Evolutionary conservation across 1,140 invertebrate genomes (phyloP), one percentile per base, ranked within the genome.

Genomic region (Drosophila yakuba): DNA sequence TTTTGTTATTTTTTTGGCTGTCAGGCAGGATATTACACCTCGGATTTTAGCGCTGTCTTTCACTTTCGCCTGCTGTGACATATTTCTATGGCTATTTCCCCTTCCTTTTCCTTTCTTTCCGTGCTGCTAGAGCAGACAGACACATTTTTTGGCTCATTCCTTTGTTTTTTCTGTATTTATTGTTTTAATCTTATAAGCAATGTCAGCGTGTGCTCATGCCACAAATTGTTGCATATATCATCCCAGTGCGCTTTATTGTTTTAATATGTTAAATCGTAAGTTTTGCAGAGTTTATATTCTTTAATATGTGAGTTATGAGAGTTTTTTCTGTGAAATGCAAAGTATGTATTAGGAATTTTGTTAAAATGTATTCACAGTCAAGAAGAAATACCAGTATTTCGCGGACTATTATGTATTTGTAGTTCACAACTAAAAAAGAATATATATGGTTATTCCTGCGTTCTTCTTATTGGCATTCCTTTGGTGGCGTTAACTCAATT

Each of bases 31-130:
- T 85, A 86, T 85, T 85, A 85, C 82, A 85, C 82, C 82, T 85
- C 74, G 82, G 78, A 74, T 85, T 85, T 80, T 74, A 68, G 59
- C 78, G 66, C 74, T 85, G 82, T 85, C 82, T 85, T 73, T 85
- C 82, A 86, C 82, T 86, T 80, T 85, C 82, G 82, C 81, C 79
- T 72, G 82, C 82, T 85, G 82, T 85, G 82, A 85, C 82, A 86
- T 86, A 85, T 86, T 85, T 86, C 81, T 85, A 85, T 85, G 68
- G 81, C 68, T 56, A 61, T 60, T 61, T 60, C 55, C 50, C 55
- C 41, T 41, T 59, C 36, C 55, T 47, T 43, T 52, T 15, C 56
- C 50, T 41, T 59, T 36, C 55, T 47, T 43, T 47, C 20, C 56
- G 44, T 56, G 55, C 62, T 39, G 74, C 69, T 74, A 78, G 74